A percentile compares a stretch with the other conserved stretches of the same genome.
phyloP scores from a whole-genome alignment of 2,797 vertebrate genomes.

The Pipistrellus nathusii region DNA sequence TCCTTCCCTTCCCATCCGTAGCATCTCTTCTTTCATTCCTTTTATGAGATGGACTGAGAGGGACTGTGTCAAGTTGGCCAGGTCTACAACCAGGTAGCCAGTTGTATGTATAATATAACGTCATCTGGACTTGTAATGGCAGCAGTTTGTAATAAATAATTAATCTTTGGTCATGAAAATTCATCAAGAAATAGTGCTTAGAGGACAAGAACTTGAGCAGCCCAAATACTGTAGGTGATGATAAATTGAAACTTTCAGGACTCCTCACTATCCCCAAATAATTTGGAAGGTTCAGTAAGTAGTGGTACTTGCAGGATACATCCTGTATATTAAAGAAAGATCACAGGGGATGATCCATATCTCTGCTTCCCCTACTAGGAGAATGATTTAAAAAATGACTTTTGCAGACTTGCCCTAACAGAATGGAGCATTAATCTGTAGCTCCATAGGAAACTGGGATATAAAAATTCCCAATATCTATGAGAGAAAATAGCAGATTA shows the following conservation, averaged over 20 bases:
- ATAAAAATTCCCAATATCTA: neutral
- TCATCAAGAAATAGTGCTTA: slow-evolving; percentile 2
- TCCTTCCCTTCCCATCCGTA: neutral
- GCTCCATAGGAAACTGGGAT: neutral
- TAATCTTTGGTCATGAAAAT: slow-evolving; percentile 35
- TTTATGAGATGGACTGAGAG: neutral
- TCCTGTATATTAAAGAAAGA: neutral
- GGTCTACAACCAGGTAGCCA: neutral
- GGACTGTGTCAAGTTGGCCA: neutral
- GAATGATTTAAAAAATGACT: neutral
- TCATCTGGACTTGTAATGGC: neutral
- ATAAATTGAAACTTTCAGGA: neutral
- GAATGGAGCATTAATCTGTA: neutral
- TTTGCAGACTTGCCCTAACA: slow-evolving; percentile 10
- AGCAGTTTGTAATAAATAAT: neutral
- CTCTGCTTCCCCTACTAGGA: neutral
- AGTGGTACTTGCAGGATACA: neutral
- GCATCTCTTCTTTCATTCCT: slow-evolving; percentile 6
- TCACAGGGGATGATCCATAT: neutral
- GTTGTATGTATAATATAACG: neutral
- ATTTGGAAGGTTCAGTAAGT: neutral
- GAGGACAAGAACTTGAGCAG: neutral
- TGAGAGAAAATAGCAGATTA: neutral
- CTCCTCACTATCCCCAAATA: neutral
- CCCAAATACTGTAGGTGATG: neutral